Evolutionary conservation across 2,113 vertebrate species (phyloP).

Genomic region (Myiopsitta monachus): DNA sequence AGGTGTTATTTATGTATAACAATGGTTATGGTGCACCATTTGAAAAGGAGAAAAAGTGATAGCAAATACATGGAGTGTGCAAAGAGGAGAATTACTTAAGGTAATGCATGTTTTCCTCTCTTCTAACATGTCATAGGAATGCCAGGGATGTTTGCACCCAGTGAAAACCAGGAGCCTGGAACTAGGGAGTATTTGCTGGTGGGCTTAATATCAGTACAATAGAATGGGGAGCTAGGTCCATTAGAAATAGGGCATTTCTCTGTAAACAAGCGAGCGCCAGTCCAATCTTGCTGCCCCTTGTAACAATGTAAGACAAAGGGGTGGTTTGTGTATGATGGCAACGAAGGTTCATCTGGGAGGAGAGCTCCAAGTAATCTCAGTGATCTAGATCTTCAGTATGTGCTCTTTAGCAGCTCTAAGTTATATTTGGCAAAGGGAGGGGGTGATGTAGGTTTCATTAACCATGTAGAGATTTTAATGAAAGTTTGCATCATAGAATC

Average conservation of each 20-base stretch:
- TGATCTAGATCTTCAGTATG: neutral
- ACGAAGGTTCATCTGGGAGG: neutral
- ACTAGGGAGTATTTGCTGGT: neutral
- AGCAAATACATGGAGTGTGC: neutral
- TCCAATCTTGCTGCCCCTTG: neutral
- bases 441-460: neutral
- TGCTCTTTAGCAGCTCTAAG: neutral
- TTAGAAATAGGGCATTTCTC: neutral
- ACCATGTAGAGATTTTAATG: neutral
- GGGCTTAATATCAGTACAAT: neutral
- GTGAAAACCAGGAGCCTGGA: neutral
- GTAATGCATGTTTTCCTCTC: accelerated
- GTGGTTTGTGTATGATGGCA: neutral
- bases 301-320: neutral
- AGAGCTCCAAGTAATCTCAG: neutral
- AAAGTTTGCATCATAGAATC: neutral
- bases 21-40: neutral
- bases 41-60: neutral
- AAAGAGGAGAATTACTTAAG: neutral
- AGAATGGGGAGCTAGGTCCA: accelerated
- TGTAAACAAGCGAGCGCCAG: accelerated
- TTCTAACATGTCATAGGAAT: neutral
- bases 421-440: neutral
- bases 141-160: neutral
- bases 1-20: neutral